Evolutionary conservation across 2,888 invertebrate genomes (phyloP), one percentile per base, ranked within the genome.

Genomic region (Criorhina ranunculi): DNA sequence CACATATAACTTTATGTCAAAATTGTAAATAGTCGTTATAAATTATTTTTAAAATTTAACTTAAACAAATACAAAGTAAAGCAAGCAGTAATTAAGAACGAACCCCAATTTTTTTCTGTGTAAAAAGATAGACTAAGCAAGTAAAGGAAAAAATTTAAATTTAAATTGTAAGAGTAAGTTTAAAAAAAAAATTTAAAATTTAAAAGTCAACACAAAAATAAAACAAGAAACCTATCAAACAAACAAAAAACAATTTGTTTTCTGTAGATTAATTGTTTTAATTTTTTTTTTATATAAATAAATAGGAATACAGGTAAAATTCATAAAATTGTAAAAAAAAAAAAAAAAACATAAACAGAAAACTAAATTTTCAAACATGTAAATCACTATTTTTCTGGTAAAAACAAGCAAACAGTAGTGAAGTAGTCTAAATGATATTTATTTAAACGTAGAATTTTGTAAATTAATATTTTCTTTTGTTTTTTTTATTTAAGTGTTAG

Each of bases 11-110:
- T 57, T 44, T 46, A 57, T 42, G 49, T 55, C 37, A 60, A 53
- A 67, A 67, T 49, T 85, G 85, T 85, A 85, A 59, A 85, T 85
- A 85, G 70, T 80, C 85, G 46, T 85, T 70, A 85, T 80, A 85
- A 80, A 80, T 85, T 80, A 85, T 85, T 80, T 76, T 80, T 60
- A 53, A 73, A 78, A 66, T 62, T 66, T 40, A 70, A 69, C 62
- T 12, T 35, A 19, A 53, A 60, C 57, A n/a, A 73, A 46, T 70
- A 79, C 51, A 70, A 70, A 76, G 49, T 59, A 60, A 82, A 49
- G 29, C 33, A 81, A 72, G 51, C 29, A 53, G 7, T 83, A 83
- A 6, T 6, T 85, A 79, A 79, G 69, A 60, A 60, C 11, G 9
- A 67, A 46, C 31, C 8, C 62, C 53, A 37, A 62, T 37, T 82